Conservation (phyloP, 1,140 invertebrate species). For the Metopolophium dirhodum region DNA sequence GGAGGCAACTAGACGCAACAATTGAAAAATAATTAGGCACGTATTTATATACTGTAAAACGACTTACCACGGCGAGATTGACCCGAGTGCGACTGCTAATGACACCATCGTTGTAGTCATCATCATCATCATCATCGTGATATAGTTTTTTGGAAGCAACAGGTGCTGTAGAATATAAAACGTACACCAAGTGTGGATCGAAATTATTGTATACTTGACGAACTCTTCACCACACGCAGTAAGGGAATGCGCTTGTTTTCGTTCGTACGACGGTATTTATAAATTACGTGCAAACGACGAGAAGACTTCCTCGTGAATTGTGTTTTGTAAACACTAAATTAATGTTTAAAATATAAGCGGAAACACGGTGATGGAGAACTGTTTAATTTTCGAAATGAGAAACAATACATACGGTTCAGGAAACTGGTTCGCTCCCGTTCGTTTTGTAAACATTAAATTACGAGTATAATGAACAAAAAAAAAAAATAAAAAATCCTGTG, state of each 20-base stretch:
- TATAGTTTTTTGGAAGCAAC: not conserved
- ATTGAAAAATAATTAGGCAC: not conserved
- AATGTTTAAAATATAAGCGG: slow-evolving; percentile 1
- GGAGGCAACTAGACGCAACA: not conserved
- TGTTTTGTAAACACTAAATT: slow-evolving; percentile 44
- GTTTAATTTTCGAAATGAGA: slow-evolving; percentile 1
- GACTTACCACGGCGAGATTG: slow-evolving; percentile 7
- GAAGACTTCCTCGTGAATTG: slow-evolving; percentile 32
- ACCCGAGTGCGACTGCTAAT: not conserved
- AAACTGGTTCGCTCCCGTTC: not conserved
- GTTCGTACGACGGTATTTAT: not conserved
- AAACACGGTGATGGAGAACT: not conserved
- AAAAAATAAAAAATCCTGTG: not conserved
- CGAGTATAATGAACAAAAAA: not conserved
- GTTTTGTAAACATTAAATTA: slow-evolving; percentile 41
- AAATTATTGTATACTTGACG: not conserved
- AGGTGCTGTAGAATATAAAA: not conserved
- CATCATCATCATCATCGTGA: not conserved
- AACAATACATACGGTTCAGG: slow-evolving; percentile 18
- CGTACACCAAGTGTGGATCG: not conserved
- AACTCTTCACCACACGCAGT: not conserved
- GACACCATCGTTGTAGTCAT: not conserved
- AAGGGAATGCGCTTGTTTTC: not conserved
- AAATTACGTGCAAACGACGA: not conserved
- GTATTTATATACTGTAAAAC: not conserved